Conservation (phyloP, 2,113 vertebrate genomes). For the Aptenodytes patagonicus region DNA sequence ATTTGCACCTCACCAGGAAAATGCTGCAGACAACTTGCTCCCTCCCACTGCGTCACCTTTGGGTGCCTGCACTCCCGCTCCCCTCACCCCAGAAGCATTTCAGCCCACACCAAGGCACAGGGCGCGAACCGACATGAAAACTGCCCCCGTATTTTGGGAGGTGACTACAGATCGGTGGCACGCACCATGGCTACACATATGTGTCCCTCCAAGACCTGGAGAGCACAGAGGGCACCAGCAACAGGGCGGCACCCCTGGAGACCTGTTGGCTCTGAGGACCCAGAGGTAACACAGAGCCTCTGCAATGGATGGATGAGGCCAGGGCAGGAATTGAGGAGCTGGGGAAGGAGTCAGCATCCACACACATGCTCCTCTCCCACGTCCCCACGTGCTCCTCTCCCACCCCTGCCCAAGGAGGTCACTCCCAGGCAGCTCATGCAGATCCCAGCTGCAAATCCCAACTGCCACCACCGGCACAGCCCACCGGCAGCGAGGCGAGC, state of each 20-base stretch:
- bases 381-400: rapidly evolving
- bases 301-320: rapidly evolving
- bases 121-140: background rate
- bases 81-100: background rate
- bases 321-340: background rate
- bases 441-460: background rate
- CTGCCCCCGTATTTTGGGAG: background rate
- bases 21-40: background rate
- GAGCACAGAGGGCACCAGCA: background rate
- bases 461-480: background rate
- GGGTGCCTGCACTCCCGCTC: background rate
- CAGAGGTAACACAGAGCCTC: rapidly evolving
- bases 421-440: rapidly evolving
- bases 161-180: background rate
- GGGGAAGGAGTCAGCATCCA: background rate
- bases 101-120: background rate
- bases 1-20: background rate
- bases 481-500: rapidly evolving
- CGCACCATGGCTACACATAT: rapidly evolving
- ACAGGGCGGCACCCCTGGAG: background rate
- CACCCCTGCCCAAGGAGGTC: background rate
- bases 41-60: background rate
- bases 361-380: background rate
- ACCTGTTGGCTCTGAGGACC: background rate
- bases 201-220: background rate